Base-by-base conservation (phyloP, 1,140 invertebrate genomes). In the Drosophila watanabei region DNA sequence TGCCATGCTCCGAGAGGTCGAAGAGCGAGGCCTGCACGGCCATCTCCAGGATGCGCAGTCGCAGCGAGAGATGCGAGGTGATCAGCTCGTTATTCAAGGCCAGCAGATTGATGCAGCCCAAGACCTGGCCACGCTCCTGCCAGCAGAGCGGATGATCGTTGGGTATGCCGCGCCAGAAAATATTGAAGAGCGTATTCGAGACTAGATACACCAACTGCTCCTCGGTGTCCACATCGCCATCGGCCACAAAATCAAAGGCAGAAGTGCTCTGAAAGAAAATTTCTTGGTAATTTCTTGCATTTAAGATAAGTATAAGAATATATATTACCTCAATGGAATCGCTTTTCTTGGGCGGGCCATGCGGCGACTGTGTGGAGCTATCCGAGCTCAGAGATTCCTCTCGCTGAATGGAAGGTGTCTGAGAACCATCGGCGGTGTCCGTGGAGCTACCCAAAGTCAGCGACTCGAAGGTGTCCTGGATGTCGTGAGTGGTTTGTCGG, bases 141-240 rank as follows among this genome's bases (percentile, higher is more conserved):
- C 95, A 96, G 41, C 94, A 94, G 20, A 94, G 93, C 57, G 94
- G 94, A 84, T 94, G 93, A 60, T 94, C 94, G 43, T 95, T 94
- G 57, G 95, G 94, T 24, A 96, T 93, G 28, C 95, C 95, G 73
- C 95, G 94, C 95, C 95, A 96, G 82, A 96, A 94, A 2, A 96
- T 92, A 10, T 94, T 95, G 62, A 95, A 94, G 8, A 95, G 80
- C 51, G 95, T 94, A 73, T 95, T 94, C 0, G 95, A 93, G 3
- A 96, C 93, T 33, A 95, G 93, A 81, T 95, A 94, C 56, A 94
- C 95, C 54, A 96, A 80, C 79, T 95, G 95, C 79, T 94, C 93
- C 92, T 95, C 94, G 88, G 92, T 92, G 70, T 94, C 93, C 33
- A 93, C 92, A 78, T 93, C 92, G 48, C 90, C 91, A 56, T 94